Conservation (phyloP, 1,140 invertebrate species). For the Mycetomoellerius zeteki region DNA sequence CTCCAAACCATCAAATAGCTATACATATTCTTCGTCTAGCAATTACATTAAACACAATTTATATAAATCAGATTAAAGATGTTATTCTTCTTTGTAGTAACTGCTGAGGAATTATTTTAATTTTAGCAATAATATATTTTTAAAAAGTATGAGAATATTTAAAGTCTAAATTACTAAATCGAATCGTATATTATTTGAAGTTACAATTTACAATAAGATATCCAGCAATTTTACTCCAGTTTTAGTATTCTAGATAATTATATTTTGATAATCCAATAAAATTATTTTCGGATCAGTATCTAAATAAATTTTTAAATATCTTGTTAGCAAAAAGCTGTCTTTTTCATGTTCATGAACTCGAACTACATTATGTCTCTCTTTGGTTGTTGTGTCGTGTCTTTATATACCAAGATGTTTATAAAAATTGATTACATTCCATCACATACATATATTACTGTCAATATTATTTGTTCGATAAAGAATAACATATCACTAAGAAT, state of each 20-base stretch:
- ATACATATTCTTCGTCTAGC: neutral
- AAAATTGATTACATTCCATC: neutral
- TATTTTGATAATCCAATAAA: no score
- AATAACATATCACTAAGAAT: neutral
- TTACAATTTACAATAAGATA: neutral
- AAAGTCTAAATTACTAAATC: neutral
- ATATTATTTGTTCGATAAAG: neutral
- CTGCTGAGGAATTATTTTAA: neutral
- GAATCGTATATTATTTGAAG: neutral
- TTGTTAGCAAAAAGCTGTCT: no score
- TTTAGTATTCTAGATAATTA: no score
- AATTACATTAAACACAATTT: neutral
- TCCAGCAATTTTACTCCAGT: no score
- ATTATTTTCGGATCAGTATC: no score
- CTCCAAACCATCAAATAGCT: neutral
- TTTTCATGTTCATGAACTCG: neutral
- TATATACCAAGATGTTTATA: neutral
- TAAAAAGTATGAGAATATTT: neutral
- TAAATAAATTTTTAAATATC: no score
- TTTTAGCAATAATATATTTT: neutral
- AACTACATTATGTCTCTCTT: neutral
- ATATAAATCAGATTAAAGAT: neutral
- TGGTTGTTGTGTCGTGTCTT: no score
- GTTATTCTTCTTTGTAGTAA: neutral
- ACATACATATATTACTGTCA: neutral